Evolutionary conservation across 2,113 vertebrate genomes (phyloP), one percentile per base, ranked within the genome.

Genomic region (Meleagris gallopavo): DNA sequence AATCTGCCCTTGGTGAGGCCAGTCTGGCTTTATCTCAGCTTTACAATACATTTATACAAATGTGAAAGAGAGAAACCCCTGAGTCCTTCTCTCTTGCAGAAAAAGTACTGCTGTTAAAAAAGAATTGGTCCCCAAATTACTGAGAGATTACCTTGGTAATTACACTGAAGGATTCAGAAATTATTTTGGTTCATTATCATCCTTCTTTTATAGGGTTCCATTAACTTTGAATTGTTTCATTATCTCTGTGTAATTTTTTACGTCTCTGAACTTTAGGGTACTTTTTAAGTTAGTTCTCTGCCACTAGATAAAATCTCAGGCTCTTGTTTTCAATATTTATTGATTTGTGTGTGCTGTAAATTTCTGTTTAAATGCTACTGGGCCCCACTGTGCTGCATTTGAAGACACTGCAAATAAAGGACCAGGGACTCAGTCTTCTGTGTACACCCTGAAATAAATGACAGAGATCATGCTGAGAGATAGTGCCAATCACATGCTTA

Each of bases 171-270:
- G 16, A 89, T 78, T 43, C 6, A 86, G 25, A 93, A 95, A 75
- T 71, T 91, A 84, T 85, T 83, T 77, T 76, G 4, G 14, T 70
- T 65, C 30, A 86, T 92, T 95, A 92, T 7, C 43, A 58, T 80
- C 36, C 6, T 91, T 94, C 48, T 22, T 2, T 88, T 81, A 75
- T 8, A 76, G 38, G 0, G 18, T 96, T 95, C 58, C 25, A 88
- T 94, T 95, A 90, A 81, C 34, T 95, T 36, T 38, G 82, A 90
- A 89, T 94, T 93, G 13, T 94, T 96, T 94, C 72, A 94, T 94
- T 89, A 76, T 16, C 40, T 29, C 55, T 41, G 13, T 36, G 64
- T n/a, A 18, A 34, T 76, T 83, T 93, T 92, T 89, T 13, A 19
- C 40, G 71, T 79, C 48, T 67, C 5, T 79, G 29, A 92, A 54